Conservation (phyloP, 2,797 vertebrate species). For the Mormyrus proboscirostris region DNA sequence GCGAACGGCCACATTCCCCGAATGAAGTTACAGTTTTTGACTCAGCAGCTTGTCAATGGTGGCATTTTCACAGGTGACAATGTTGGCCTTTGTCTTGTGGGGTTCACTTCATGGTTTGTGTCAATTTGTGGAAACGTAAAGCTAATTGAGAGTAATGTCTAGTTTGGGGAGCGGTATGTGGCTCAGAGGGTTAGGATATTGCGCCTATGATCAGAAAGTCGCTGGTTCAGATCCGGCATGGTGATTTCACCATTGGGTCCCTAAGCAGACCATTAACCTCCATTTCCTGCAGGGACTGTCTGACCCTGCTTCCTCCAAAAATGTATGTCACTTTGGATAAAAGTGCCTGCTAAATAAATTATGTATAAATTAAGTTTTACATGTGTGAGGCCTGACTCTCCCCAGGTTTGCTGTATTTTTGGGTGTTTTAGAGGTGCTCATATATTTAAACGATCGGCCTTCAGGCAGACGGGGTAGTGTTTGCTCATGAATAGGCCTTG, state of each 20-base stretch:
- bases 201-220: not conserved
- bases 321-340: not conserved
- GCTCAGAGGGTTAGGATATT: not conserved
- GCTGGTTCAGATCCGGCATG: not conserved
- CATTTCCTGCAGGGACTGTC: not conserved
- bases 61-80: constrained; percentile 28
- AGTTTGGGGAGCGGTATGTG: constrained; percentile 29
- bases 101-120: constrained; percentile 49
- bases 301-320: not conserved
- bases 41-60: constrained; percentile 29
- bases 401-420: constrained; percentile 17
- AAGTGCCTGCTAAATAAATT: not conserved
- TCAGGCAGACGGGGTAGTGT: constrained; percentile 34
- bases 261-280: not conserved
- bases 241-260: not conserved
- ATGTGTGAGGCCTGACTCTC: not conserved
- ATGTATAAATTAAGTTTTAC: constrained; percentile 20
- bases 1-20: not conserved
- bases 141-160: constrained; percentile 43
- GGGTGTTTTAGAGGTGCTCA: constrained; percentile 21
- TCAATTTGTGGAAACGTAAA: constrained; percentile 31
- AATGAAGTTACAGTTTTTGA: not conserved
- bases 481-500: constrained; percentile 39
- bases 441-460: constrained; percentile 41
- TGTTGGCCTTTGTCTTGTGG: constrained; percentile 15